Base-by-base conservation (phyloP, 2,888 invertebrate genomes). In the Eremobia ochroleuca region DNA sequence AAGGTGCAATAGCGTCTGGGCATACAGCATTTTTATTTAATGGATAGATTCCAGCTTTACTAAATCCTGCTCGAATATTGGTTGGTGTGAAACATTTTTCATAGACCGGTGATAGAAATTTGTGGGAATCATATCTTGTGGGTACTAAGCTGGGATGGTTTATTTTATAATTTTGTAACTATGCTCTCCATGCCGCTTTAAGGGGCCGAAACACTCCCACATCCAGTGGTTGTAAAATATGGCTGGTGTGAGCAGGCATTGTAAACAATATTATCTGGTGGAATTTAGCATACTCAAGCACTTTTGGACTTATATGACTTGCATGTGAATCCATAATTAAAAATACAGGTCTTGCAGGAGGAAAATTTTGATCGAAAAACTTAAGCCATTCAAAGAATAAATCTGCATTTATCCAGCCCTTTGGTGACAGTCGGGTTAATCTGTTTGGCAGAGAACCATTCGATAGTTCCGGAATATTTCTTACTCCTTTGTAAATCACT, bases 331-430 rank as follows among this genome's bases (percentile, higher is more conserved):
- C 83, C 52, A 52, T 85, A 55, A 87, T 81, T 55, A 89, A 71
- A 43, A 88, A 66, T 40, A 85, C 81, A 49, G 83, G 83, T 64
- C 80, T 77, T 75, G 75, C 78, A 40, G 85, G 87, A 67, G 86
- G 86, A 81, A 83, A 86, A 58, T 73, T 76, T 76, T 77, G 21
- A 61, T 66, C 58, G 67, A 87, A 88, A 83, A 84, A 84, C 64
- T 79, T 66, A 37, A 87, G 73, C 86, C 85, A 88, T 71, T 87
- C 87, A 34, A 81, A 76, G 66, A 83, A 88, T 78, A 85, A 77
- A 61, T 87, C 86, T 58, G 83, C 75, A 76, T 87, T 89, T 68
- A 87, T 87, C 85, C 86, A 88, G 28, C 86, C 87, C 66, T 88
- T 87, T 71, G 81, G 80, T 46, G 87, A 88, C 55, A 90, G 73